Evolutionary conservation across 2,797 vertebrate genomes (phyloP), one percentile per base, ranked within the genome.

Genomic region (Neosalanx taihuensis): DNA sequence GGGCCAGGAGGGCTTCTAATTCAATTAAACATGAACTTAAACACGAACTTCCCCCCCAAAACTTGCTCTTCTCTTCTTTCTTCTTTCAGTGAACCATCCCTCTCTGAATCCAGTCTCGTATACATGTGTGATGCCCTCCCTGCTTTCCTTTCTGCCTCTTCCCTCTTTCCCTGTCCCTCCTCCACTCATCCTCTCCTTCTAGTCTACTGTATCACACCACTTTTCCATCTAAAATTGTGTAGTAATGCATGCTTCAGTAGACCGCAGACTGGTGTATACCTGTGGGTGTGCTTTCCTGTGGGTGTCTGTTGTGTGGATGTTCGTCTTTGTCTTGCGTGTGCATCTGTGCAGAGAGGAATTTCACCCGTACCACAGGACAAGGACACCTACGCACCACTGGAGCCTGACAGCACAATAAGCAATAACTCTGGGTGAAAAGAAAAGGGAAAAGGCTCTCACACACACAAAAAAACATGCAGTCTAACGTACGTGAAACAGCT

Each of bases 381-480:
- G 62, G 41, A 46, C 41, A 49, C 64, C 59, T 62, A 57, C n/a
- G 60, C 60, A 74, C 66, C 46, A 30, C 46, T 56, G 46, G 53
- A 35, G 72, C 67, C 56, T 69, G 60, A 64, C 64, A 30, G 30
- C 18, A 57, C 67, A 64, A 64, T 69, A 69, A 69, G 67, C 30
- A 31, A 74, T 69, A 62, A 23, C 41, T 63, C 46, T 29, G 26
- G 61, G 58, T 63, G 57, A 5, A 46, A 12, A 46, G 3, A 13
- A 12, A 46, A 13, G 7, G 41, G 9, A 9, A 46, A 9, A 46
- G 41, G 41, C 41, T 46, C 10, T 46, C 41, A 46, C 41, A 12
- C 37, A 46, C 2, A 26, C 23, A 26, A 26, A 26, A 26, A 13
- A 46, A 13, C 41, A 46, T 12, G 41, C 41, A 46, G 41, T 46